Base-by-base conservation (phyloP, 2,888 invertebrate genomes). In the Phrixothrix hirtus region DNA sequence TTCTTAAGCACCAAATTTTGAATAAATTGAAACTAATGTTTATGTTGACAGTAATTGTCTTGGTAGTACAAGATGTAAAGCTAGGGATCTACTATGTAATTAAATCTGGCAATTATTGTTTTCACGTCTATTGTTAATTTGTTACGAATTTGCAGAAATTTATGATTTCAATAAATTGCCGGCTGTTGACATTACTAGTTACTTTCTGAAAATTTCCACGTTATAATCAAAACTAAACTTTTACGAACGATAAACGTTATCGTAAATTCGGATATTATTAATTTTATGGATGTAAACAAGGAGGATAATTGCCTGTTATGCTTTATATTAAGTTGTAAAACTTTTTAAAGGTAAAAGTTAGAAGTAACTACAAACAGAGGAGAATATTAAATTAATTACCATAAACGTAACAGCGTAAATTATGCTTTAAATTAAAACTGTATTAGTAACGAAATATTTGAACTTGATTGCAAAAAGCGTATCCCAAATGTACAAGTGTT, bases 251-350 rank as follows among this genome's bases (percentile, higher is more conserved):
- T 55, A 49, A 55, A 51, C 13, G 44, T 43, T 38, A 32, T 43
- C 51, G 51, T 51, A 51, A 51, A 55, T 34, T 49, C 44, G 15
- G 43, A 31, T 49, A 54, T 44, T 55, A 45, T 45, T 55, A 49
- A 55, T 49, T 55, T 55, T 49, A 49, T 49, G 32, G 39, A 45
- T 45, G 49, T 55, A 55, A 55, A 55, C 45, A 55, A 47, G 43
- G 29, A 55, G 27, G 16, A 45, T 46, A 49, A 49, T 46, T 52
- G 44, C 30, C 25, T 31, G 25, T 45, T 38, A 35, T 41, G 36
- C 30, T 29, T 46, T 47, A 32, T 25, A 47, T 52, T 36, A 37
- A 31, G 31, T 3, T 10, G 15, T 49, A 42, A 49, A 41, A 35
- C 2, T 31, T 43, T 21, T 21, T 7, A 21, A 21, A 7, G 21